Evolutionary conservation across 92 coral and sea anemone genomes (phyloP).

Genomic region (Zoanthus sociatus): DNA sequence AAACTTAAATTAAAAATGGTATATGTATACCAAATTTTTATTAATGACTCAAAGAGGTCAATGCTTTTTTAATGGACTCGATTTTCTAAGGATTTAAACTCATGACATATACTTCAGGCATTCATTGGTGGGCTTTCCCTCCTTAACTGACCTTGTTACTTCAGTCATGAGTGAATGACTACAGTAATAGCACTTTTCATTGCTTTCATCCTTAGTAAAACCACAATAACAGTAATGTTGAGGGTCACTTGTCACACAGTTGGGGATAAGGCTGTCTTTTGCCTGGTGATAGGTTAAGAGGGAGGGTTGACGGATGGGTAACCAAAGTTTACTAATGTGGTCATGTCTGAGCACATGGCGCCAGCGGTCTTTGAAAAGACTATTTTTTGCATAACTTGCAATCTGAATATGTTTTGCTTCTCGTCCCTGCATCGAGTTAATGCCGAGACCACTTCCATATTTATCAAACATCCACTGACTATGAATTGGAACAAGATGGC

Average conservation of each 20-base stretch:
- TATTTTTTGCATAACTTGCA: slow-evolving; percentile 36
- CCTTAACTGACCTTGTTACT: slow-evolving; percentile 48
- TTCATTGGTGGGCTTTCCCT: slow-evolving; percentile 41
- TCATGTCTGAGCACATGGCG: slow-evolving; percentile 65
- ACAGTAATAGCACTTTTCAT: slow-evolving; percentile 59
- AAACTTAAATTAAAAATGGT: no score
- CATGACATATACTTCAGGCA: slow-evolving; percentile 47
- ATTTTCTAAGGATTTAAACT: background rate
- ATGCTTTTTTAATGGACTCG: no score
- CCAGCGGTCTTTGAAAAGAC: slow-evolving; percentile 37
- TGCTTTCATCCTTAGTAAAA: slow-evolving; percentile 44
- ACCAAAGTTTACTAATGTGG: slow-evolving; percentile 67
- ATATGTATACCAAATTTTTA: no score
- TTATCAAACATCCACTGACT: slow-evolving; percentile 52
- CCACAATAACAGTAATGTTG: slow-evolving; percentile 68
- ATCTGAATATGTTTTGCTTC: slow-evolving; percentile 63
- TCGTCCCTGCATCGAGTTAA: slow-evolving; percentile 71
- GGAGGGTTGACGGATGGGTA: slow-evolving; percentile 58
- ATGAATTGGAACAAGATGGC: slow-evolving; percentile 59
- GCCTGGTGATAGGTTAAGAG: slow-evolving; percentile 55
- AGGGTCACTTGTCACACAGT: slow-evolving; percentile 43
- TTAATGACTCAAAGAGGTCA: no score
- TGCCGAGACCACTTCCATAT: slow-evolving; percentile 55
- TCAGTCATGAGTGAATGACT: slow-evolving; percentile 58
- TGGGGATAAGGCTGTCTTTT: slow-evolving; percentile 62